Conservation (phyloP, 2,888 invertebrate species). For the Beris morrisii region DNA sequence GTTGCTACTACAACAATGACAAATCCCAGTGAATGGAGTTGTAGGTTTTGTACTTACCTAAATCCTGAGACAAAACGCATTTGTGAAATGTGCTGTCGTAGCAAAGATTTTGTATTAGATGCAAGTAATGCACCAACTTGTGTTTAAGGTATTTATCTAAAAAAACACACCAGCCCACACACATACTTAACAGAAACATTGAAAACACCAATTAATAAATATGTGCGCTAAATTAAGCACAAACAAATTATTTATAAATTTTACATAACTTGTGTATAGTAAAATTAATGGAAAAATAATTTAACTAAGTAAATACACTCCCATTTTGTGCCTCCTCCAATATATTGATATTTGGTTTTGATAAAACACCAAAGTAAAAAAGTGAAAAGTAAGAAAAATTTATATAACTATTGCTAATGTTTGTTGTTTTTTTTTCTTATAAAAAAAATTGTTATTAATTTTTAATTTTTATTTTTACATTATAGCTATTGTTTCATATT, state of each 20-base stretch:
- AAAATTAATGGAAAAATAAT: conserved; percentile 9
- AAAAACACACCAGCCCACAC: too few species aligned
- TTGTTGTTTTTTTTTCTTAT: background rate
- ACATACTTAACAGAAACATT: background rate
- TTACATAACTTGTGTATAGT: conserved; percentile 10
- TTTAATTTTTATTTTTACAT: too few species aligned
- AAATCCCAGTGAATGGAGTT: conserved; percentile 62
- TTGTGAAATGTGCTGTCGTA: conserved; percentile 71
- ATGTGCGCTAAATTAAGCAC: background rate
- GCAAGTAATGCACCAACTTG: conserved; percentile 52
- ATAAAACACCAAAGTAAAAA: conserved; percentile 27
- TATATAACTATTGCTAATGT: too few species aligned
- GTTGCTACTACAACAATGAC: conserved; percentile 44
- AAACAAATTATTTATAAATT: conserved; percentile 2
- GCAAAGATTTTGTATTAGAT: conserved; percentile 55
- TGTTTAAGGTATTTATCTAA: conserved; percentile 50
- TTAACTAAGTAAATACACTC: conserved; percentile 25
- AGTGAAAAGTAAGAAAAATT: background rate
- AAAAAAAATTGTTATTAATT: too few species aligned
- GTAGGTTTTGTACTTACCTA: conserved; percentile 67
- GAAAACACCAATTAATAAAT: background rate
- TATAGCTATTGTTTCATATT: too few species aligned
- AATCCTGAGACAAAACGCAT: conserved; percentile 62
- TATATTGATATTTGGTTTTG: conserved; percentile 12
- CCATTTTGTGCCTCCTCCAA: conserved; percentile 39